phyloP scores from a whole-genome alignment of 2,113 vertebrate genomes.

The Eurystomus gularis region DNA sequence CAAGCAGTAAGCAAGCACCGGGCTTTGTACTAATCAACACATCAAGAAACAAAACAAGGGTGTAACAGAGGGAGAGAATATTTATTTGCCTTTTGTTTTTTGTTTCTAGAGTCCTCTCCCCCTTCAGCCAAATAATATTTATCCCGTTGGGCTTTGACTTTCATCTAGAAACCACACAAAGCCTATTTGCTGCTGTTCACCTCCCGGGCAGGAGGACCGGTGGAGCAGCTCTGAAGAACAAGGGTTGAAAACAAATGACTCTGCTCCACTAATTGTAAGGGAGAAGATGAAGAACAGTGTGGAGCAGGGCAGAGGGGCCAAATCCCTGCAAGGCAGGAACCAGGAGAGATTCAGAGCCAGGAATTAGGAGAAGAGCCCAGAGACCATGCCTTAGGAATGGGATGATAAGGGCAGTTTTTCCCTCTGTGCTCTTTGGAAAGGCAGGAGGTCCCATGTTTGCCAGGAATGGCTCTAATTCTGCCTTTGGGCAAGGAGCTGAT shows the following conservation, averaged over 20 bases:
- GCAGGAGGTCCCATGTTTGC: not conserved
- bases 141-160: conserved; percentile 53
- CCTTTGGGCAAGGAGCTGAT: not conserved
- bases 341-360: not conserved
- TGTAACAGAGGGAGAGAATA: conserved; percentile 37
- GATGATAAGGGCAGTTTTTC: not conserved
- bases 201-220: conserved; percentile 20
- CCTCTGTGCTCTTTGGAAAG: not conserved
- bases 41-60: not conserved
- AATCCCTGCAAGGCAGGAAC: not conserved
- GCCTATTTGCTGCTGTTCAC: conserved; percentile 65
- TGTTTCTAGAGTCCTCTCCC: conserved; percentile 9
- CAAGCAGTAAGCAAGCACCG: not conserved
- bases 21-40: conserved; percentile 9
- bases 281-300: not conserved
- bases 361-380: not conserved
- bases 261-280: not conserved
- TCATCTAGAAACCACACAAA: conserved; percentile 70
- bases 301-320: not conserved
- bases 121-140: conserved; percentile 68
- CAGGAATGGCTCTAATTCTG: not conserved
- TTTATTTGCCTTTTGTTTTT: not conserved
- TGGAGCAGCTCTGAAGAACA: conserved; percentile 1
- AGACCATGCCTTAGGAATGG: not conserved
- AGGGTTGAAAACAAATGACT: not conserved